Base-by-base conservation (phyloP, 2,888 invertebrate species). In the Stramonita haemastoma region DNA sequence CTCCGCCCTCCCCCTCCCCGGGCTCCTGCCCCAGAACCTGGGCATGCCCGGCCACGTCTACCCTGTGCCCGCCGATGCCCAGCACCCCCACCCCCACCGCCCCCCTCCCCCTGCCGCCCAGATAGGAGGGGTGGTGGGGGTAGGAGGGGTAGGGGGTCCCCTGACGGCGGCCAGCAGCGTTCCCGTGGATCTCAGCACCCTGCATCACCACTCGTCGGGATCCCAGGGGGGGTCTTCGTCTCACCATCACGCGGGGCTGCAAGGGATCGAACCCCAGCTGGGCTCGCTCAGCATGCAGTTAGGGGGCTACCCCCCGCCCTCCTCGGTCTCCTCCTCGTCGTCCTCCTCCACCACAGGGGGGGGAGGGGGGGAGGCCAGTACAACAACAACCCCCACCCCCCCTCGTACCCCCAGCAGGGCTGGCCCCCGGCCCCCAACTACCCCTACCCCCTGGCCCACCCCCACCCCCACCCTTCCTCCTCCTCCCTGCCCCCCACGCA, bases 231-330 rank as follows among this genome's bases (percentile, higher is more conserved):
- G 46, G 46, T 46, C 46, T 2, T 46, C 46, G 46, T 46, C 46
- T 46, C 46, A n/a, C 5, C 60, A 1, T 60, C 60, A 13, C 15
- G 29, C n/a, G 34, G 29, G 36, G 26, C 87, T 90, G 70, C 90
- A 86, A 56, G 88, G 89, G 15, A 83, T 84, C 32, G 87, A 89
- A 83, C 89, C 86, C 32, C 89, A 89, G 86, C 86, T 96, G 22
- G 96, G 96, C 84, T 95, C 96, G 87, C 93, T 96, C 46, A 96
- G 96, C 92, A 95, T 96, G 95, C 96, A 96, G 90, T 93, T 96
- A 89, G 91, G 94, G 13, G 94, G 94, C 85, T 95, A 95, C 91
- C 92, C 93, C 89, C 91, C 66, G 2, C 92, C 92, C 77, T 93
- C 77, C 73, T n/a, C 26, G 5, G 17, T 15, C 34, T 32, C 34